phyloP scores from a whole-genome alignment of 2,888 invertebrate genomes.

The Peribatodes rhomboidaria region DNA sequence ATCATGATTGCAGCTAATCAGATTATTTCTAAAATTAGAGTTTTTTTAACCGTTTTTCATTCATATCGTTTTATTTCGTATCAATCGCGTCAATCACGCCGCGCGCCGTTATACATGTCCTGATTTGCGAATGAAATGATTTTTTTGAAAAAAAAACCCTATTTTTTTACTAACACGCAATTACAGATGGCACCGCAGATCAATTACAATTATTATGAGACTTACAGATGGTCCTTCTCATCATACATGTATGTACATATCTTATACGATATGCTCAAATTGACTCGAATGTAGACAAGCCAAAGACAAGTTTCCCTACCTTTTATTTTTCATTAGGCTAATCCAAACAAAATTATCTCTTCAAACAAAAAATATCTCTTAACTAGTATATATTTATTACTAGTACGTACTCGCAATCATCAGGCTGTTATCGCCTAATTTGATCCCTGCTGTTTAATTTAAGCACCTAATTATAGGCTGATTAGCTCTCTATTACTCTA shows the following conservation, averaged over 20 bases:
- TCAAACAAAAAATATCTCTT: constrained; percentile 5
- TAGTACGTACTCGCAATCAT: constrained; percentile 7
- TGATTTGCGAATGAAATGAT: not conserved
- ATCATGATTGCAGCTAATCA: not conserved
- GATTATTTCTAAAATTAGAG: not conserved
- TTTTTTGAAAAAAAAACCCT: too few relatives aligned
- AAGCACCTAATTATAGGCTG: constrained; percentile 20
- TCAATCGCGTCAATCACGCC: too few relatives aligned
- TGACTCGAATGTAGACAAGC: too few relatives aligned
- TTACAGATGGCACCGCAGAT: too few relatives aligned
- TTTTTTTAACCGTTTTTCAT: constrained; percentile 1
- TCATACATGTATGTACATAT: too few relatives aligned
- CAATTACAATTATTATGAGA: too few relatives aligned
- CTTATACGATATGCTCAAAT: not conserved
- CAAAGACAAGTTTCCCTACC: not conserved
- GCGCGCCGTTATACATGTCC: not conserved
- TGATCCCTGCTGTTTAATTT: constrained; percentile 27
- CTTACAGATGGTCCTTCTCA: not conserved
- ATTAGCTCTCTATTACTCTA: constrained; percentile 18
- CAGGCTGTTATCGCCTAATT: constrained; percentile 33
- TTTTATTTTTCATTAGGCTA: not conserved
- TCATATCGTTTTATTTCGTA: not conserved
- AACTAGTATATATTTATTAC: constrained; percentile 13
- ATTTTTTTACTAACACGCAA: too few relatives aligned
- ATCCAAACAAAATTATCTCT: constrained; percentile 2